Base-by-base conservation (phyloP, 2,888 invertebrate species). In the Melinopterus prodromus region DNA sequence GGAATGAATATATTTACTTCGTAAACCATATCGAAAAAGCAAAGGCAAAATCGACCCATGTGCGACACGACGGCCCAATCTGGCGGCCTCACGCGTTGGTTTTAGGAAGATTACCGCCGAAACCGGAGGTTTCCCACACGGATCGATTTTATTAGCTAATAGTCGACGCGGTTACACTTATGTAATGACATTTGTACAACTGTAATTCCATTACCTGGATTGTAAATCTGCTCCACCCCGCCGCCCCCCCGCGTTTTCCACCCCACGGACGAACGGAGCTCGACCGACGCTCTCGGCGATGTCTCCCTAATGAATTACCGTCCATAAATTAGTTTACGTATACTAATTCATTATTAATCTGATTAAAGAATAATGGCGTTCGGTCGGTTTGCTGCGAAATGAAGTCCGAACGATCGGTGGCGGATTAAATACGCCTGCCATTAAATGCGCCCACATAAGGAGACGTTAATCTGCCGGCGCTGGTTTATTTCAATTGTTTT, bases 81-180 rank as follows among this genome's bases (percentile, higher is more conserved):
- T 1, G 26, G 1, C 26, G 26, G 53, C 53, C 12, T 53, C 9
- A 1, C 53, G 9, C 74, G 74, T 37, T 35, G 86, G 85, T 86
- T 87, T 88, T 87, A 87, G 86, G 86, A 86, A 87, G 87, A 88
- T 88, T 87, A 87, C 74, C 26, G 36, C 74, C 74, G 15, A 12
- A 35, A 16, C 35, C 15, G 26, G 14, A 37, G 37, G n/a, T 74
- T 35, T 16, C 16, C 70, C 70, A n/a, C 71, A 16, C 83, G 85
- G 86, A 88, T 89, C 88, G 88, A 88, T 89, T 89, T 88, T 88
- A 88, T 88, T 88, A 88, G 88, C 88, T 88, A 88, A 89, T 88
- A 88, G 88, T 86, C 87, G 86, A 87, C 87, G 87, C 87, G 88
- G 88, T 88, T 88, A 88, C 88, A 88, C 87, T 88, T 88, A 87